These are phyloP conservation scores for Aelia acuminata DNA, from an alignment of 2,888 invertebrate genomes.

Conservation along the genomic window DNA sequence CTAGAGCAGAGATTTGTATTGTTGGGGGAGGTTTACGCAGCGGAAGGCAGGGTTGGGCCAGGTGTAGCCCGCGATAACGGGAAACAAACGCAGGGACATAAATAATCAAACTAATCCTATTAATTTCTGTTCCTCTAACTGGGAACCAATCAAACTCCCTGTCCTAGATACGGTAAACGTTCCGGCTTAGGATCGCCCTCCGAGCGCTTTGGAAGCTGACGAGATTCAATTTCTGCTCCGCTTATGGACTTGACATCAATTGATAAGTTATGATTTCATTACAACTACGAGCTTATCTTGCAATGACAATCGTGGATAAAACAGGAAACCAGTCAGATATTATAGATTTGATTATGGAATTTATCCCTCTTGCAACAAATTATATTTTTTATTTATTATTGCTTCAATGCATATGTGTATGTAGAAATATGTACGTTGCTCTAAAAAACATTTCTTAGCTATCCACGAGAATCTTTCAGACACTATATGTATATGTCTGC, in stretches of 20 bases:
- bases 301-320: background rate
- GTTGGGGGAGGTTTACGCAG: background rate
- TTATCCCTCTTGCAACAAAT: background rate
- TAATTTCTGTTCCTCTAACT: background rate
- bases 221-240: background rate
- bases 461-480: no score
- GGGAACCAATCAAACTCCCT: background rate
- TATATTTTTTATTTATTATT: no score
- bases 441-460: no score
- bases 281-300: background rate
- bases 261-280: slow-evolving; percentile 12
- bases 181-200: background rate
- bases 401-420: no score
- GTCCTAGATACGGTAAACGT: background rate
- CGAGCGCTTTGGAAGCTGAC: background rate
- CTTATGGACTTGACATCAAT: slow-evolving; percentile 12
- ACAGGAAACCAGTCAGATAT: background rate
- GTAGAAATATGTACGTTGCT: no score
- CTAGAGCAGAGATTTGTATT: background rate
- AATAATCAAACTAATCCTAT: slow-evolving; percentile 36
- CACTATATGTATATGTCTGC: no score
- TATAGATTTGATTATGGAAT: background rate
- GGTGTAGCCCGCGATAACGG: background rate
- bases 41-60: background rate
- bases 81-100: slow-evolving; percentile 2